phyloP scores from a whole-genome alignment of 1,140 invertebrate species.

The Microvelia longipes region DNA sequence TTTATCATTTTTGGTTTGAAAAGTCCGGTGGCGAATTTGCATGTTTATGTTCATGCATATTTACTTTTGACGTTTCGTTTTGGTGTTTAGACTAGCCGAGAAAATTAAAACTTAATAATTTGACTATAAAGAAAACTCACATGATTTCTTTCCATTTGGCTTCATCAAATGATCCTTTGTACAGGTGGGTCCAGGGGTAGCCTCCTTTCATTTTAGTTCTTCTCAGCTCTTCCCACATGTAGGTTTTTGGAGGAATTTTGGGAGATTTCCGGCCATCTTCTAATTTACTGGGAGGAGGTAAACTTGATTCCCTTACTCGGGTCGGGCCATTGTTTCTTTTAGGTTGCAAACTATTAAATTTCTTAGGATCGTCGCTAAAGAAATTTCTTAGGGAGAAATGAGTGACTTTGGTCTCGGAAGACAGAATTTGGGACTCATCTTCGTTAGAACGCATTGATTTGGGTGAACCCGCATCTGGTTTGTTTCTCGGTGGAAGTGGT shows the following conservation, averaged over 20 bases:
- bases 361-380: neutral
- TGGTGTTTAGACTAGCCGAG: no score
- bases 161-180: slow-evolving; percentile 23
- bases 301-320: neutral
- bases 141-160: slow-evolving; percentile 9
- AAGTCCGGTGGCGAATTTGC: no score
- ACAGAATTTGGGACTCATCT: neutral
- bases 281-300: neutral
- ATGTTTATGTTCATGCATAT: no score
- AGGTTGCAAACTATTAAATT: neutral
- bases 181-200: slow-evolving; percentile 33
- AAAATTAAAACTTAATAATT: neutral
- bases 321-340: neutral
- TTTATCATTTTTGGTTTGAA: no score
- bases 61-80: no score
- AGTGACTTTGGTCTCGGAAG: no score
- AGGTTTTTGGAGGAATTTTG: slow-evolving; percentile 28
- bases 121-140: neutral
- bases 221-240: slow-evolving; percentile 32
- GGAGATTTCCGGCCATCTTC: neutral
- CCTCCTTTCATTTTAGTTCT: slow-evolving; percentile 25
- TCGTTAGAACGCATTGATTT: neutral
- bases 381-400: neutral
- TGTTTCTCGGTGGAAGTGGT: neutral
- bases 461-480: neutral